phyloP scores from a whole-genome alignment of 2,797 vertebrate genomes.

The Huso huso region DNA sequence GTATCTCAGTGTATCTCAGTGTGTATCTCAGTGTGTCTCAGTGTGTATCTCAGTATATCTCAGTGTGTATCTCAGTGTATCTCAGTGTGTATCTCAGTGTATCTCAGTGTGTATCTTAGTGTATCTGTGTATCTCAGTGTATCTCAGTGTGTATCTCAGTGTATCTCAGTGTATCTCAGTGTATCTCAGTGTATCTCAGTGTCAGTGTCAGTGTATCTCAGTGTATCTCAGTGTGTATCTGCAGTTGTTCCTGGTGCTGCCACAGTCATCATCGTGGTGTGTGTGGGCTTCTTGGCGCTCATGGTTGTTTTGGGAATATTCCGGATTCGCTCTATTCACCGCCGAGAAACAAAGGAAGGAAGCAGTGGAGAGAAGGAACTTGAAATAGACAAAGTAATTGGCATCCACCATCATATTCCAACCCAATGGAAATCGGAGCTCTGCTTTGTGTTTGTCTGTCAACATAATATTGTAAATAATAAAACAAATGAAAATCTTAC shows the following conservation, averaged over 20 bases:
- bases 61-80: too few relatives aligned
- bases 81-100: background rate
- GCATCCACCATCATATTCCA: conserved; percentile 93
- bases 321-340: conserved; percentile 90
- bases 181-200: too few relatives aligned
- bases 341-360: conserved; percentile 56
- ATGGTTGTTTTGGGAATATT: conserved; percentile 94
- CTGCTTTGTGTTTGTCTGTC: background rate
- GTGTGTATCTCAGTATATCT: too few relatives aligned
- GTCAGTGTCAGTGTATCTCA: too few relatives aligned
- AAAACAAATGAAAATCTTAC: too few relatives aligned
- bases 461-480: too few relatives aligned
- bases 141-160: too few relatives aligned
- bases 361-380: conserved; percentile 63
- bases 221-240: conserved; percentile 16
- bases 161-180: too few relatives aligned
- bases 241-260: conserved; percentile 89
- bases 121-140: too few relatives aligned
- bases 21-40: too few relatives aligned
- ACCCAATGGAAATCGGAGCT: conserved; percentile 89
- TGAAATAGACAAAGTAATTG: too few relatives aligned
- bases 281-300: conserved; percentile 90
- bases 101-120: background rate
- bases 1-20: too few relatives aligned
- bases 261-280: conserved; percentile 95